phyloP scores from a whole-genome alignment of 2,888 invertebrate species.

The Trichacis sp. region DNA sequence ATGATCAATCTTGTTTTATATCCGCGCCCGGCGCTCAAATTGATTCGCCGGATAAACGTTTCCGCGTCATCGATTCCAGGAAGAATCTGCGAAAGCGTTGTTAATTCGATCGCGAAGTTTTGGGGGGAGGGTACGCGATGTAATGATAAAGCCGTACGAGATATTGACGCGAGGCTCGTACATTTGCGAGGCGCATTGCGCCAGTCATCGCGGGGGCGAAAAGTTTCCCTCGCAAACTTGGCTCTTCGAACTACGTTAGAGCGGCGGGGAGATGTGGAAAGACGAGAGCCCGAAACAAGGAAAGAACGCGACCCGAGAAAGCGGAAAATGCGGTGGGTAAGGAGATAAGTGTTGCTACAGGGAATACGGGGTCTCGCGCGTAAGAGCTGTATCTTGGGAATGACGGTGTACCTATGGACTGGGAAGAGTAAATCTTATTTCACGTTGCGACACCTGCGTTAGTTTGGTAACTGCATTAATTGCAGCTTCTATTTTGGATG shows the following conservation, averaged over 20 bases:
- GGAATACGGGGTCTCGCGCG: constrained; percentile 55
- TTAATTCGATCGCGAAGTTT: too few species aligned
- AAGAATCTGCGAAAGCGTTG: too few species aligned
- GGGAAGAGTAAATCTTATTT: too few species aligned
- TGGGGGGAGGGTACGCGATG: neutral
- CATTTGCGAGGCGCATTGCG: constrained; percentile 17
- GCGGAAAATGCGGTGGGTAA: constrained; percentile 56
- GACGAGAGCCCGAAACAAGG: constrained; percentile 18
- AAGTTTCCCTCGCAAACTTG: constrained; percentile 25
- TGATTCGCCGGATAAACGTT: too few species aligned
- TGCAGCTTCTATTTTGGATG: too few species aligned
- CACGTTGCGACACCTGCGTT: too few species aligned
- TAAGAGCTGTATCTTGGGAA: constrained; percentile 20
- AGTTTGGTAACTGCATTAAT: too few species aligned
- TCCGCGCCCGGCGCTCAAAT: too few species aligned
- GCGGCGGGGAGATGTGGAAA: too few species aligned
- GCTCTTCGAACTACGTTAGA: constrained; percentile 23
- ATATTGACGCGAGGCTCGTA: constrained; percentile 21
- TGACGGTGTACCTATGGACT: constrained; percentile 20
- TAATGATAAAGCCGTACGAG: constrained; percentile 19
- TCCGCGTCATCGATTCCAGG: too few species aligned
- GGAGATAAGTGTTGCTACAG: constrained; percentile 62
- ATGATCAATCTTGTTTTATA: too few species aligned
- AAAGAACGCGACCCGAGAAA: constrained; percentile 35
- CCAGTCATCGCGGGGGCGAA: too few species aligned